phyloP scores from a whole-genome alignment of 2,888 invertebrate species.

The Enchytraeus crypticus region DNA sequence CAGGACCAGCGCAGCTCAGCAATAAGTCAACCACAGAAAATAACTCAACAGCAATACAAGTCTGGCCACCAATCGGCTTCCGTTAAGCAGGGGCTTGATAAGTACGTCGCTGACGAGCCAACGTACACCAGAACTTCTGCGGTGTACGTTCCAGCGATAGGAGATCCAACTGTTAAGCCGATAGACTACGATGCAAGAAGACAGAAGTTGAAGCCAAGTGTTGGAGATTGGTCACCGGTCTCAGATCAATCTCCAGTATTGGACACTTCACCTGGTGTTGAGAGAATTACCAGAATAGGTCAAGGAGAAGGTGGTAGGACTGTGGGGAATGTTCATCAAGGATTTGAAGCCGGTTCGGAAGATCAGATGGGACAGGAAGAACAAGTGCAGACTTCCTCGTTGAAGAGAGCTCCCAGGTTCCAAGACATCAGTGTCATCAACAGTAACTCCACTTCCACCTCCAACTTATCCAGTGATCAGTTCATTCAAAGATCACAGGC shows the following conservation, averaged over 20 bases:
- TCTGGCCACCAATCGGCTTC: too few species aligned
- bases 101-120: background rate
- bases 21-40: background rate
- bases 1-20: background rate
- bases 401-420: conserved; percentile 39
- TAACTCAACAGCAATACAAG: background rate
- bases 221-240: conserved; percentile 49
- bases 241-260: conserved; percentile 50
- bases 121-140: background rate
- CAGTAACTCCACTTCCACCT: background rate
- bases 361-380: background rate
- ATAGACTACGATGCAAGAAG: conserved; percentile 45
- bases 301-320: conserved; percentile 43
- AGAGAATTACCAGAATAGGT: conserved; percentile 45
- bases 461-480: too few species aligned
- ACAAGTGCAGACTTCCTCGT: conserved; percentile 5
- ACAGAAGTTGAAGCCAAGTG: conserved; percentile 38
- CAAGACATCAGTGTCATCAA: conserved; percentile 41
- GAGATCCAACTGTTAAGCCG: conserved; percentile 39
- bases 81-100: background rate
- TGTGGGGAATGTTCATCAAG: conserved; percentile 15
- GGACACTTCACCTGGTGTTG: conserved; percentile 50
- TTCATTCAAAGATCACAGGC: too few species aligned
- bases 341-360: background rate
- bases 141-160: background rate